Evolutionary conservation across 2,113 vertebrate species (phyloP).

Genomic region (Equus quagga): DNA sequence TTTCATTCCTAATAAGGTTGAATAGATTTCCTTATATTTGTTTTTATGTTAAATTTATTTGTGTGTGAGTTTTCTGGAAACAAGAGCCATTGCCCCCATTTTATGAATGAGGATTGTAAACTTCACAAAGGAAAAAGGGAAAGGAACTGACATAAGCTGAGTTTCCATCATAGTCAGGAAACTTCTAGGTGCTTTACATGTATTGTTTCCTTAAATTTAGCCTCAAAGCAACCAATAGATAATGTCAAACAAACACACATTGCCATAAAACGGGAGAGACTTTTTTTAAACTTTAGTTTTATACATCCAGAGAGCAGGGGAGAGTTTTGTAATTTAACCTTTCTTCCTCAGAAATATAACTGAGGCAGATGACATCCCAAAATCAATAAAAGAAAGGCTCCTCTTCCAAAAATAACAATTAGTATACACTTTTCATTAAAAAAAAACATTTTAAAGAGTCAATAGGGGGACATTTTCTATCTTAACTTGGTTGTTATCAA

Average conservation of each 20-base stretch:
- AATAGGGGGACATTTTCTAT: background rate
- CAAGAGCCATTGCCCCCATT: background rate
- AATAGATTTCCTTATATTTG: background rate
- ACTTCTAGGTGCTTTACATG: background rate
- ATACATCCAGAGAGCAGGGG: background rate
- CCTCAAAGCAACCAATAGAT: background rate
- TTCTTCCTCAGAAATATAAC: conserved; percentile 18
- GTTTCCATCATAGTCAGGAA: background rate
- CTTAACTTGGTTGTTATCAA: background rate
- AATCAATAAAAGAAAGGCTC: background rate
- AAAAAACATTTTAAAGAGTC: background rate
- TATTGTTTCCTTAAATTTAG: background rate
- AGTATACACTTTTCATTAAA: background rate
- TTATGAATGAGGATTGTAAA: background rate
- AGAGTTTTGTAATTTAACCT: background rate
- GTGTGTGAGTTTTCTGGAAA: conserved; percentile 39
- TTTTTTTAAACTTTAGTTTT: background rate
- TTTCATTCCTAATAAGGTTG: background rate
- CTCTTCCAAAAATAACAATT: background rate
- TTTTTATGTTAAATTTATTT: background rate
- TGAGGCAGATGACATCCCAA: background rate
- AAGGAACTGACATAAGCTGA: background rate
- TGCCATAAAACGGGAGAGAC: background rate
- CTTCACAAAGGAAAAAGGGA: too few species aligned
- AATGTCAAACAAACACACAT: background rate